Conservation (phyloP, 2,888 invertebrate genomes). For the Syritta pipiens region DNA sequence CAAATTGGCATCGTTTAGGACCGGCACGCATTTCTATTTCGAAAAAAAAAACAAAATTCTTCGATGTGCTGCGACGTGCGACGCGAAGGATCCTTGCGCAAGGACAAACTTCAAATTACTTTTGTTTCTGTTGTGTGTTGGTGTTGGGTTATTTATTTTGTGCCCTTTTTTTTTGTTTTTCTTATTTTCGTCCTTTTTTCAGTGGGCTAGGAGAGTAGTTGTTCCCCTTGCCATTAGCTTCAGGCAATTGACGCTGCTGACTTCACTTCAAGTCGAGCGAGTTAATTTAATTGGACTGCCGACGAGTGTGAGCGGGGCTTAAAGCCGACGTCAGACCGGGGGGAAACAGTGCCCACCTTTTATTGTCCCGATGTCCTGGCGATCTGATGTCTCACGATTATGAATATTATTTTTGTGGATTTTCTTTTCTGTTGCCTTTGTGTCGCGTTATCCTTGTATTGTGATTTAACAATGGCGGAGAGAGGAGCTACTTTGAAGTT, state of each 20-base stretch:
- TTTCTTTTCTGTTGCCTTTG: constrained; percentile 9
- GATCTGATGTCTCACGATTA: too few species aligned
- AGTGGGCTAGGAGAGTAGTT: not conserved
- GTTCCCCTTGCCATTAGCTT: constrained; percentile 24
- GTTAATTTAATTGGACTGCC: constrained; percentile 57
- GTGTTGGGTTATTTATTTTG: too few species aligned
- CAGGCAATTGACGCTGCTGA: constrained; percentile 55
- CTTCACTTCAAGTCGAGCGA: constrained; percentile 44
- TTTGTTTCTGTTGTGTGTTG: constrained; percentile 2
- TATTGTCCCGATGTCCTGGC: too few species aligned
- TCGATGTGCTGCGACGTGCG: not conserved
- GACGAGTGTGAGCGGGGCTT: constrained; percentile 15
- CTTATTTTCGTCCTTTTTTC: not conserved
- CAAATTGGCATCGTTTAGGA: constrained; percentile 42
- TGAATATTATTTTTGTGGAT: constrained; percentile 42
- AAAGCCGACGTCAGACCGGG: not conserved
- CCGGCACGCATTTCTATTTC: constrained; percentile 38
- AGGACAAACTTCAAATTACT: constrained; percentile 43
- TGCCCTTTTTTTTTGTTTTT: constrained; percentile 12
- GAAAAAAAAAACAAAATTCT: too few species aligned
- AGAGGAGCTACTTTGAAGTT: constrained; percentile 37
- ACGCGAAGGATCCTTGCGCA: not conserved
- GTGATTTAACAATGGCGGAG: constrained; percentile 33
- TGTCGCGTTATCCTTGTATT: constrained; percentile 35
- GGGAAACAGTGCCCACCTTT: constrained; percentile 2